Base-by-base conservation (phyloP, 2,797 vertebrate genomes). In the Gymnoscopelus microlampas region DNA sequence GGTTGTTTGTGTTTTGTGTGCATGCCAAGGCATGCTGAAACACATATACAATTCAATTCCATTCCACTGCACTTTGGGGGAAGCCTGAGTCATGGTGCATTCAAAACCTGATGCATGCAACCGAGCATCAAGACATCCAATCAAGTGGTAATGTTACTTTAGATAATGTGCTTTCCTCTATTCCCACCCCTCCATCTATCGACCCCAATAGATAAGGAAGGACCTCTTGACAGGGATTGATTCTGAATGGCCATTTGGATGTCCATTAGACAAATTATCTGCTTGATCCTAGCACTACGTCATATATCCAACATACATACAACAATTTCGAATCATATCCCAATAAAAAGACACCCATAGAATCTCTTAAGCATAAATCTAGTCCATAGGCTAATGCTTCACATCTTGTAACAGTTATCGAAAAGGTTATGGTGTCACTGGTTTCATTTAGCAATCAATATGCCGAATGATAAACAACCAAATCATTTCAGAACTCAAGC, bases 201-300 rank as follows among this genome's bases (percentile, higher is more conserved):
- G 77, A 76, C 49, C 74, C 53, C 54, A 48, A 75, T 64, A 81
- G 82, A 86, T 76, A 79, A 88, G 63, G 66, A 74, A 88, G 65
- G 66, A 74, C 4, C 60, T 76, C 77, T 83, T 24, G 68, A 77
- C 77, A 77, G 68, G 73, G 68, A 91, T 87, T 78, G 85, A 90
- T 91, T 87, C 76, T 75, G 80, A 74, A 64, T 61, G 56, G 67
- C 50, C 70, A 71, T 86, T 80, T 64, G 73, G 72, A 73, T 53
- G 7, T 84, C 78, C 77, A 90, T 91, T 90, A 85, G 58, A 81
- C 76, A 86, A 79, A 88, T 87, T 68, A 87, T 81, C 81, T 70
- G 66, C 77, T 68, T 64, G 53, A 60, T 69, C 61, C 12, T 32
- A 64, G 74, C 62, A 12, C 19, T 63, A 14, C 53, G 59, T 78